These are phyloP conservation scores for Oscheius sp. DNA, from an alignment of 2,888 invertebrate species.

Conservation along the genomic window DNA sequence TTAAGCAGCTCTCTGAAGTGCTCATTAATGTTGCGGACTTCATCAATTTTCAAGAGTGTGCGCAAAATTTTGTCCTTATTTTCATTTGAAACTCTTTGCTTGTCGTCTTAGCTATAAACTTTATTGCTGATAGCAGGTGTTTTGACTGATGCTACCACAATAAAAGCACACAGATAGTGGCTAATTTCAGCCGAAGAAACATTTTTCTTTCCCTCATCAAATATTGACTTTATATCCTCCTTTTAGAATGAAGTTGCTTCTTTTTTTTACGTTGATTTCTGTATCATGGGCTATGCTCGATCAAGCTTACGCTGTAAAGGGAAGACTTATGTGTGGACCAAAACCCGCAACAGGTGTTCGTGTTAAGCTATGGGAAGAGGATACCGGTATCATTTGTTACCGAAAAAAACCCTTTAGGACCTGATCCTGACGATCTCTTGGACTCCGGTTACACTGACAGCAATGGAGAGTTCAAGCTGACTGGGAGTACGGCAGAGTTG, in stretches of 20 bases:
- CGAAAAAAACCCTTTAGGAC: too few relatives aligned
- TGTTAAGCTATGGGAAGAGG: slow-evolving; percentile 60
- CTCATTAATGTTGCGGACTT: background rate
- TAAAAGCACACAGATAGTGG: slow-evolving; percentile 15
- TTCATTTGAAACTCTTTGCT: slow-evolving; percentile 3
- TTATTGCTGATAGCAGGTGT: slow-evolving; percentile 25
- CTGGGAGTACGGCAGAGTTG: slow-evolving; percentile 52
- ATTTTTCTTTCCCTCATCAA: background rate
- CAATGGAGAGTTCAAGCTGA: slow-evolving; percentile 48
- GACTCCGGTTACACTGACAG: slow-evolving; percentile 56
- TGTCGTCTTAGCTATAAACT: slow-evolving; percentile 1
- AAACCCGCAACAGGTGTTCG: slow-evolving; percentile 49
- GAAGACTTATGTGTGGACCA: slow-evolving; percentile 48
- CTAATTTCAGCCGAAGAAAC: background rate
- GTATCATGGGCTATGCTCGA: slow-evolving; percentile 35
- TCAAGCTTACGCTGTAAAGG: slow-evolving; percentile 55
- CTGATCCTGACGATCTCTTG: slow-evolving; percentile 58
- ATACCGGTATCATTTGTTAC: too few relatives aligned
- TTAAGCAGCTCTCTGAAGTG: background rate
- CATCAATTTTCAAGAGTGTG: too few relatives aligned
- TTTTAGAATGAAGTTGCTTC: slow-evolving; percentile 16
- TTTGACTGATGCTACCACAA: slow-evolving; percentile 18
- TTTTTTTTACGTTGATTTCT: background rate
- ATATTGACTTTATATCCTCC: too few relatives aligned
- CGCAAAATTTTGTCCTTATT: background rate